Percentiles rank a stretch among this genome's conserved stretches.
These are phyloP conservation scores for Heterotis niloticus DNA, from an alignment of 2,113 vertebrate species.

Conservation along the genomic window DNA sequence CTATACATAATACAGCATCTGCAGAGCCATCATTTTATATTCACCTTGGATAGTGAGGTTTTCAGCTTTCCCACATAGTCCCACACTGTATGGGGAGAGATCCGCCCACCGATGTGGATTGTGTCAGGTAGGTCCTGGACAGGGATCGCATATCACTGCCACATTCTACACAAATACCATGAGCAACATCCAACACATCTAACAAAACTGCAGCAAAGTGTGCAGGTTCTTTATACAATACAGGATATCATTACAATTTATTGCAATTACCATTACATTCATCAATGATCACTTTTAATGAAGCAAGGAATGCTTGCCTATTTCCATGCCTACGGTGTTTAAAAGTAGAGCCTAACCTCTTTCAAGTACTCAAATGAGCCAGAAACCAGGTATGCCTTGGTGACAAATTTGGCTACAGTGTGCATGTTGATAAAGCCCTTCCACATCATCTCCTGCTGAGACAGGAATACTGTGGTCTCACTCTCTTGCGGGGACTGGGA, in stretches of 20 bases:
- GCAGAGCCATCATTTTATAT: conserved; percentile 11
- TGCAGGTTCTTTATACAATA: too few relatives aligned
- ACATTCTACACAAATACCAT: background rate
- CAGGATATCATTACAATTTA: too few relatives aligned
- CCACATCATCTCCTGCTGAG: conserved; percentile 90
- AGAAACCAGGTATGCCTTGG: conserved; percentile 93
- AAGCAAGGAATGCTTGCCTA: too few relatives aligned
- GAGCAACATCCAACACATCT: background rate
- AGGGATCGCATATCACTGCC: conserved; percentile 25
- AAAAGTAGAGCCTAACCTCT: conserved; percentile 71
- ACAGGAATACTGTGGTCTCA: conserved; percentile 86
- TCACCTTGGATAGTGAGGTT: conserved; percentile 93
- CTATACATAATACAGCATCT: too few relatives aligned
- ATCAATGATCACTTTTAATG: background rate
- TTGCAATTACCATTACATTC: too few relatives aligned
- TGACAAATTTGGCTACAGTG: conserved; percentile 94
- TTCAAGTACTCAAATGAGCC: conserved; percentile 90
- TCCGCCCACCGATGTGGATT: conserved; percentile 91
- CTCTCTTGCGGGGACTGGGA: conserved; percentile 73
- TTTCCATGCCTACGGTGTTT: background rate
- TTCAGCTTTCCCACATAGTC: conserved; percentile 97
- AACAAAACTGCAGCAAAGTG: background rate
- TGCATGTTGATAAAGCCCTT: conserved; percentile 99
- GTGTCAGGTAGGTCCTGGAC: conserved; percentile 93
- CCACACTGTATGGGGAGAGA: conserved; percentile 92